Evolutionary conservation across 2,113 vertebrate genomes (phyloP), one percentile per base, ranked within the genome.

Genomic region (Lathamus discolor): DNA sequence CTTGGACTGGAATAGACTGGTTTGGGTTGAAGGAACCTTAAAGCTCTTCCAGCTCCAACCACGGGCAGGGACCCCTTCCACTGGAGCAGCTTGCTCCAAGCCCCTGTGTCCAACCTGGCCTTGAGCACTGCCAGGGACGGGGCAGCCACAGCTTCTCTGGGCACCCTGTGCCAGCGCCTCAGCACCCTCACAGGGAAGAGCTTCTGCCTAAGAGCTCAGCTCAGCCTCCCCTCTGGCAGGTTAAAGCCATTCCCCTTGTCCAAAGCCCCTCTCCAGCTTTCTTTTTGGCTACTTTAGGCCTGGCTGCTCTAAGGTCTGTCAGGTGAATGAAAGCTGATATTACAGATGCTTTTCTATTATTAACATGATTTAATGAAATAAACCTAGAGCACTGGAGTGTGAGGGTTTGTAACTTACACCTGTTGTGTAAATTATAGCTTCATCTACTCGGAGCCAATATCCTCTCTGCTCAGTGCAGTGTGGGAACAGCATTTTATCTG

Each of bases 21-120:
- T 28, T 51, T 5, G 2, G 43, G 11, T 39, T 52, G 75, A 41
- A 39, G 51, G 29, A 54, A 18, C 46, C 61, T 48, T 19, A 6
- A 54, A 62, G 17, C 13, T 54, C 29, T 0, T 7, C 17, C 10
- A 18, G 1, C 33, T 37, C 25, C 35, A 43, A 23, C 48, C 7
- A 0, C 0, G 5, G 31, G 9, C n/a, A 49, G 33, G 18, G 35
- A 33, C 2, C 0, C 22, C 3, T 49, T 48, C 62, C 2, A 2
- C 57, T 2, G 2, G 57, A 35, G 57, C 57, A 59, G 55, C 3
- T 9, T 59, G 33, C 55, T 59, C 33, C 19, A 6, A 57, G 31
- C 31, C 31, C 54, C 54, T 55, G 29, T 31, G 54, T 55, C 54
- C 54, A 31, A 8, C 52, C 28, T 54, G 52, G 52, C 52, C 52